phyloP scores from a whole-genome alignment of 1,140 invertebrate genomes.

The Drosophila seguyi region DNA sequence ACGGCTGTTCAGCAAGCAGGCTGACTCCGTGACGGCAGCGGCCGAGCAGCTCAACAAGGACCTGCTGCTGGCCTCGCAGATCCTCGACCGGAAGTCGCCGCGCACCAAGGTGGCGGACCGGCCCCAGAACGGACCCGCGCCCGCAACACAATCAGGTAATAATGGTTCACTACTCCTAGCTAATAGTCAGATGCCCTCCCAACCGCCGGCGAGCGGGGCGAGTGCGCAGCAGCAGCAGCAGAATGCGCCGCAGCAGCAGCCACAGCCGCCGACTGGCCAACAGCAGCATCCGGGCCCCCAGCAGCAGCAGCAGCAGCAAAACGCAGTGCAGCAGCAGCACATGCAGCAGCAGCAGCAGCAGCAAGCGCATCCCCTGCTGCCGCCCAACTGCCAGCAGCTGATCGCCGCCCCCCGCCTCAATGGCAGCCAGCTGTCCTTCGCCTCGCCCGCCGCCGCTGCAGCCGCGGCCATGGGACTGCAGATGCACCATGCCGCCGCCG shows the following conservation, averaged over 20 bases:
- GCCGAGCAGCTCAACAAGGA: slow-evolving; percentile 94
- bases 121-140: slow-evolving; percentile 72
- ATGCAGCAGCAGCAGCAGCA: slow-evolving; percentile 44
- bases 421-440: slow-evolving; percentile 79
- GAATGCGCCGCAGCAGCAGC: slow-evolving; percentile 60
- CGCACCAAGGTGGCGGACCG: slow-evolving; percentile 92
- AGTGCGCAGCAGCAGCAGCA: slow-evolving; percentile 61
- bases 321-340: slow-evolving; percentile 49
- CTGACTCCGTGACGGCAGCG: slow-evolving; percentile 90
- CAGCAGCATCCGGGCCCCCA: slow-evolving; percentile 51
- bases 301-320: slow-evolving; percentile 55
- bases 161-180: slow-evolving; percentile 85
- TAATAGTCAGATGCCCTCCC: slow-evolving; percentile 80
- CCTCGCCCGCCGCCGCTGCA: slow-evolving; percentile 81
- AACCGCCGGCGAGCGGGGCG: slow-evolving; percentile 48
- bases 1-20: slow-evolving; percentile 90
- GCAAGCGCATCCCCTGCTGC: slow-evolving; percentile 45
- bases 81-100: slow-evolving; percentile 93
- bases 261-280: slow-evolving; percentile 39
- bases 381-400: slow-evolving; percentile 76
- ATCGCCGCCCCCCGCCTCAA: slow-evolving; percentile 80
- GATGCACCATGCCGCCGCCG: slow-evolving; percentile 83
- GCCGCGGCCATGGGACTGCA: slow-evolving; percentile 82
- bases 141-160: slow-evolving; percentile 88
- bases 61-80: slow-evolving; percentile 90